Conservation (phyloP, 2,113 vertebrate species). For the Muntiacus reevesi region DNA sequence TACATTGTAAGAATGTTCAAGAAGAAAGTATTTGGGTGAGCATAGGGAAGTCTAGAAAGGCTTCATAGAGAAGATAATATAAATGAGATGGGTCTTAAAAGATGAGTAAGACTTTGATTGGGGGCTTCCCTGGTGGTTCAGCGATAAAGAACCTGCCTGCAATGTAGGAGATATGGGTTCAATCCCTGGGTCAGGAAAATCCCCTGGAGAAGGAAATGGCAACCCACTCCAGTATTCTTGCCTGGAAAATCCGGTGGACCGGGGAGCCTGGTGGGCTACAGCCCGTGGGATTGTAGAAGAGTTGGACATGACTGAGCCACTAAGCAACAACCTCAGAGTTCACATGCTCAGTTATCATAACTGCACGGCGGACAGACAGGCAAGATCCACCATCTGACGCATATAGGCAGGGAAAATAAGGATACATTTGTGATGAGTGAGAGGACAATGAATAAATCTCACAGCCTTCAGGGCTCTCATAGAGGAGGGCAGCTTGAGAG, state of each 20-base stretch:
- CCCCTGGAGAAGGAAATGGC: neutral
- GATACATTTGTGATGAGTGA: neutral
- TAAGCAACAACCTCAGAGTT: neutral
- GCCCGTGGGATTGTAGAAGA: neutral
- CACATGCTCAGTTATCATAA: neutral
- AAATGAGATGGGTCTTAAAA: conserved; percentile 14
- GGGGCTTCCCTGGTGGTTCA: neutral
- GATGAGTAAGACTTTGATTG: neutral
- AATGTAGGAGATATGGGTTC: neutral
- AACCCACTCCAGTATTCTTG: neutral
- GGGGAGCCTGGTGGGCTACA: neutral
- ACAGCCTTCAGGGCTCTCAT: neutral
- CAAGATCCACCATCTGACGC: neutral
- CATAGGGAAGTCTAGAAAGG: neutral
- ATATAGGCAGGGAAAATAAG: neutral
- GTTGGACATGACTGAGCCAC: neutral
- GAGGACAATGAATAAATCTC: neutral
- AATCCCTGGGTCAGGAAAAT: neutral
- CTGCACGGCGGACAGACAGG: neutral
- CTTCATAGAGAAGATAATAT: neutral
- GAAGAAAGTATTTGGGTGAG: conserved; percentile 17
- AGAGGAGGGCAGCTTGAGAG: neutral
- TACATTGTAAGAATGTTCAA: neutral
- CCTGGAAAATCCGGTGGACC: neutral
- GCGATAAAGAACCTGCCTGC: neutral